Base-by-base conservation (phyloP, 2,888 invertebrate genomes). In the Agrotis puta region DNA sequence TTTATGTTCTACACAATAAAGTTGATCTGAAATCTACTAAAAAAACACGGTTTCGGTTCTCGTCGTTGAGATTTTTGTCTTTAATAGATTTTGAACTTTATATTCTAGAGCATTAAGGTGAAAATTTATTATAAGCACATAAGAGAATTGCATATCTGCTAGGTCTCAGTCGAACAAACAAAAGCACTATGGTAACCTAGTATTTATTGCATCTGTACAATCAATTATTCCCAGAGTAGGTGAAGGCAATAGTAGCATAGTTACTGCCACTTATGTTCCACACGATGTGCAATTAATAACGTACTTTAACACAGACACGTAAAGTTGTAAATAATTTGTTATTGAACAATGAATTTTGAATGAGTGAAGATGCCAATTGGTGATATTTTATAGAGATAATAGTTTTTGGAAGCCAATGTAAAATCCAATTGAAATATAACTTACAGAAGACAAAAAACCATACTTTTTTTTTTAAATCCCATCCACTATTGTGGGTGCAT, bases 331-430 rank as follows among this genome's bases (percentile, higher is more conserved):
- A 14, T 45, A 16, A 14, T 4, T 18, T 62, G 47, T 64, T 20
- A 13, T 7, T n/a, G 24, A 77, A 39, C 24, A 67, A 70, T 64
- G 54, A 64, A 64, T 74, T 74, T 85, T 54, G 56, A 81, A 71
- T 84, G 84, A 81, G 43, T 85, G 84, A 85, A 68, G 82, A 70
- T 85, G 86, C 70, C 76, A 81, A 81, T 84, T 64, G 68, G 53
- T 74, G 68, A 70, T 48, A 39, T 66, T 51, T n/a, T n/a, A n/a
- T n/a, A n/a, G n/a, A n/a, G n/a, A n/a, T n/a, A n/a, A n/a, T n/a
- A n/a, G n/a, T n/a, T n/a, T n/a, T n/a, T n/a, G n/a, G 5, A 24
- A 48, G 18, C 20, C 43, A 71, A 71, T 74, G 6, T 50, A 54
- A 33, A 59, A 53, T 47, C 47, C 70, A 77, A 74, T 70, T 48